phyloP scores from a whole-genome alignment of 2,888 invertebrate genomes.

The Spisula subtruncata region DNA sequence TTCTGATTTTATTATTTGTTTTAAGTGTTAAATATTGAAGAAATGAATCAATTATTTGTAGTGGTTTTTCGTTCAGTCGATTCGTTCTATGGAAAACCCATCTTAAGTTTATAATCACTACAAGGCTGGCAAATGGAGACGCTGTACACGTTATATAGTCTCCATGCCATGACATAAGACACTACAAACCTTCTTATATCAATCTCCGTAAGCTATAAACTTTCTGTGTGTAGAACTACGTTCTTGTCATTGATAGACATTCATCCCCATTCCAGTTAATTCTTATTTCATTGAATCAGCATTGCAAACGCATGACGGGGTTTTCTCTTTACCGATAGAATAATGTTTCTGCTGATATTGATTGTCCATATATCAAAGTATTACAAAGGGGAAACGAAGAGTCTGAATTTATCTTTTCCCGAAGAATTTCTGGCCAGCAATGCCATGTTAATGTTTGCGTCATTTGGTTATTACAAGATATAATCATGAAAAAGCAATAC shows the following conservation, averaged over 20 bases:
- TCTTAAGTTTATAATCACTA: neutral
- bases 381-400: neutral
- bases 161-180: neutral
- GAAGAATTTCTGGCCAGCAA: neutral
- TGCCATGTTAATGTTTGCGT: too few species aligned
- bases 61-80: too few species aligned
- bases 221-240: neutral
- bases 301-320: neutral
- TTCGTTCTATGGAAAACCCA: too few species aligned
- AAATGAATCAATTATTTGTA: too few species aligned
- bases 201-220: neutral
- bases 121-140: neutral
- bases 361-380: neutral
- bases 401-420: neutral
- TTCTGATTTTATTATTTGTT: too few species aligned
- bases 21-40: too few species aligned
- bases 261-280: neutral
- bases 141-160: neutral
- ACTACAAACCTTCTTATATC: neutral
- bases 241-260: neutral
- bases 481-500: too few species aligned
- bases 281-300: conserved; percentile 21
- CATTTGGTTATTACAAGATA: too few species aligned
- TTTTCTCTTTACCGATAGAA: conserved; percentile 6
- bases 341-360: conserved; percentile 7